phyloP scores from a whole-genome alignment of 2,797 vertebrate species.

The Sebastes miniatus region DNA sequence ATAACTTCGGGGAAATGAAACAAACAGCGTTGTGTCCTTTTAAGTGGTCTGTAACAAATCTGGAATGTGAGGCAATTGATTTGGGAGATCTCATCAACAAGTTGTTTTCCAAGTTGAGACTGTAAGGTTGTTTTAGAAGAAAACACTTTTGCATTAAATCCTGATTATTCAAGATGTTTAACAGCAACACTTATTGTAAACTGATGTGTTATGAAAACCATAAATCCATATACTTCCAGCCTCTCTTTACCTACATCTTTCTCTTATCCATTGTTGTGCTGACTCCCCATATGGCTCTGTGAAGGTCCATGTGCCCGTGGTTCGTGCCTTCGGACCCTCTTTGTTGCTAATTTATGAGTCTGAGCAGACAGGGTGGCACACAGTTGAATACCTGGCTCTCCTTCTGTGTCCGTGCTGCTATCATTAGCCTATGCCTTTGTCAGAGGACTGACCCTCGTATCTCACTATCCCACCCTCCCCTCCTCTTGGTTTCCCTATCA shows the following conservation, averaged over 20 bases:
- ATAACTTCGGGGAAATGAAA: constrained; percentile 20
- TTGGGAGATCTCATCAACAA: neutral
- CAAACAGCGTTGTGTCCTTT: constrained; percentile 17
- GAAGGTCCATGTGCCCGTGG: constrained; percentile 21
- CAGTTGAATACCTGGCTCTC: constrained; percentile 35
- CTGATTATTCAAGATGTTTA: neutral
- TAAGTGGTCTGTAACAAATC: constrained; percentile 9
- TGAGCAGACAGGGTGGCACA: neutral
- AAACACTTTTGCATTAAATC: neutral
- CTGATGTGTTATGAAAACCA: constrained; percentile 10
- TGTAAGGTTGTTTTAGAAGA: neutral
- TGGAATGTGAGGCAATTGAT: constrained; percentile 6
- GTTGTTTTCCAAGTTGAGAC: too few species aligned
- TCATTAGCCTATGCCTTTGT: constrained; percentile 59
- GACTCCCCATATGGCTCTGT: constrained; percentile 1
- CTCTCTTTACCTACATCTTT: neutral
- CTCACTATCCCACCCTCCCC: neutral
- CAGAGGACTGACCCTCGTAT: constrained; percentile 23
- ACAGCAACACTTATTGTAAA: neutral
- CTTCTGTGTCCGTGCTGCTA: constrained; percentile 29
- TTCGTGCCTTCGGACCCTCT: constrained; percentile 7
- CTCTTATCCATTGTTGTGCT: constrained; percentile 19
- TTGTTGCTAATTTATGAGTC: neutral
- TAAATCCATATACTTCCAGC: constrained; percentile 9
- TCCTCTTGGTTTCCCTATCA: constrained; percentile 20